Base-by-base conservation (phyloP, 2,888 invertebrate species). In the Tiliacea citrago region DNA sequence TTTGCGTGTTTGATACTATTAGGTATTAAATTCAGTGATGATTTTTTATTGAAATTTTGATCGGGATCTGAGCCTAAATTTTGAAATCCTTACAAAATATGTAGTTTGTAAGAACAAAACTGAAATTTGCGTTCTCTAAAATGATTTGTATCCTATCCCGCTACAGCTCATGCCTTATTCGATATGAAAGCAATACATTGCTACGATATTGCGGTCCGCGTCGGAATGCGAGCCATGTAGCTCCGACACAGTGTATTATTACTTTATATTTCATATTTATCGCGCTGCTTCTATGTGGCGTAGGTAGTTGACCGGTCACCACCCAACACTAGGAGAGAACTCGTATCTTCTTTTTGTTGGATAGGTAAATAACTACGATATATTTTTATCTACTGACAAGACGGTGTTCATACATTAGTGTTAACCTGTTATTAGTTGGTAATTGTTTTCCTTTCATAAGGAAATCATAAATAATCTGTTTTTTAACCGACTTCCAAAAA, bases 181-280 rank as follows among this genome's bases (percentile, higher is more conserved):
- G 3, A 39, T 49, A 61, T 12, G 55, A 69, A 81, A 82, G 86
- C 80, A 83, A 81, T 86, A 85, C 85, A 76, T 87, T 82, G 88
- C 88, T 79, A 84, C 83, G 83, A 89, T 89, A 89, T 89, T 88
- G 87, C 85, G 88, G 89, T 74, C 70, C 84, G 86, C 83, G 77
- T 73, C 39, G 87, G 89, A 85, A 89, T 88, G 89, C 68, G 81
- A 65, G 66, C n/a, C 77, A 55, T 58, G 55, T 68, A 75, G 73
- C 79, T 77, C 74, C 82, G 83, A 79, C 85, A 83, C 77, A 82
- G 70, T 85, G 83, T 87, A 81, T 77, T 87, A 84, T 77, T 81
- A 55, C 77, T 83, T 74, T 65, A 63, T 77, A 71, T 65, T 77
- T 65, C 62, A 71, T 83, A 76, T 82, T 49, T 76, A 73, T 81